A percentile compares a stretch with the other conserved stretches of the same genome.
phyloP scores from a whole-genome alignment of 1,140 invertebrate genomes.

The Cherax quadricarinatus region DNA sequence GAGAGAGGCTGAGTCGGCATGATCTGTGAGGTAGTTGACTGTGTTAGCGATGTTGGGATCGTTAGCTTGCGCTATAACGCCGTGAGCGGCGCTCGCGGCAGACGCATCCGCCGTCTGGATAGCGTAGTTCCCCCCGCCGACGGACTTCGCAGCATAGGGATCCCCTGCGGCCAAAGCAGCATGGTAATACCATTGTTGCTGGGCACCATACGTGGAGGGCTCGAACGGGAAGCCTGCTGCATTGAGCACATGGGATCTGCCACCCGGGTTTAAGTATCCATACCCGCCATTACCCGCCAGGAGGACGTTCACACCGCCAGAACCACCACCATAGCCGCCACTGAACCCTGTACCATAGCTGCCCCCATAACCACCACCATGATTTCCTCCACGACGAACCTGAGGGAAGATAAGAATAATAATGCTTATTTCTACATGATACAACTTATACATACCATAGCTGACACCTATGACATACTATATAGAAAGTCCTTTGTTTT shows the following conservation, averaged over 20 bases:
- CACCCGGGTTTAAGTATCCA: conserved; percentile 29
- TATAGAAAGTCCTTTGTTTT: no score
- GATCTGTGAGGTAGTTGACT: conserved; percentile 32
- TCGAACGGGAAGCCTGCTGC: conserved; percentile 56
- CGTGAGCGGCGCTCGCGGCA: conserved; percentile 50
- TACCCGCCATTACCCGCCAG: conserved; percentile 28
- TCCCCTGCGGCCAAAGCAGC: conserved; percentile 41
- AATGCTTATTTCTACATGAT: no score
- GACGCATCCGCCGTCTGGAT: conserved; percentile 38
- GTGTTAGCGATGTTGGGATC: conserved; percentile 27
- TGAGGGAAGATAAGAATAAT: background rate
- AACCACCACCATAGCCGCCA: conserved; percentile 20
- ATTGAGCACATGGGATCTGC: conserved; percentile 39
- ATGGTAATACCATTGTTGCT: conserved; percentile 58
- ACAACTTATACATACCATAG: no score
- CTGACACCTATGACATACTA: no score
- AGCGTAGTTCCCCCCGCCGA: conserved; percentile 49
- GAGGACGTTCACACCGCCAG: conserved; percentile 28
- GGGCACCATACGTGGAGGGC: conserved; percentile 38
- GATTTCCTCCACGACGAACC: conserved; percentile 41
- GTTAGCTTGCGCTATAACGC: conserved; percentile 46
- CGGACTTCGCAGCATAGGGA: conserved; percentile 54
- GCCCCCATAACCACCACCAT: conserved; percentile 11
- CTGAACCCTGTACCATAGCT: conserved; percentile 23
- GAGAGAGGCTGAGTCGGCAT: conserved; percentile 36